Evolutionary conservation across 2,888 invertebrate genomes (phyloP), one percentile per base, ranked within the genome.

Genomic region (Eulithis prunata): DNA sequence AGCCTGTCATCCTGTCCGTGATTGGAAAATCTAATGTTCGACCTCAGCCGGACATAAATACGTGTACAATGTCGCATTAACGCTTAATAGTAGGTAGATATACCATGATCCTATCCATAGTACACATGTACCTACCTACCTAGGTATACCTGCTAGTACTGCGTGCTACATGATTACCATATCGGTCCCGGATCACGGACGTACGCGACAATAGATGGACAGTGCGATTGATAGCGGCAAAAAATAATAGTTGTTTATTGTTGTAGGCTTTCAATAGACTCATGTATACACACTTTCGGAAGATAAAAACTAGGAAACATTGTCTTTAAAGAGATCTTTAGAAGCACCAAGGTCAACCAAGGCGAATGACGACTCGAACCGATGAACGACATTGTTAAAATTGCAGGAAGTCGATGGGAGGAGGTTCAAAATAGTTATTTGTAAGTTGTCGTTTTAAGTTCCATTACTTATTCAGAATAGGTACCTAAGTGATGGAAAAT

Each of bases 41-140:
- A 83, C 85, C 86, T 85, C 82, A 62, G 68, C 63, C 66, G 66
- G 68, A 71, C 70, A 63, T 71, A 71, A 66, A 69, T 68, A 77
- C 73, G 56, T 76, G 82, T 79, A 92, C 91, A 91, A 91, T 92
- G 89, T 87, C 89, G 74, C 91, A 91, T 91, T 91, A 91, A 84
- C 75, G 77, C 79, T 81, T 87, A 88, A 88, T 85, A 85, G 84
- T 75, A 75, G 81, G 76, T 61, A 61, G 11, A 38, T 13, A n/a
- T 53, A 41, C 41, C 49, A 43, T 54, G 11, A 49, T 54, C 49
- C 53, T 57, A 49, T 62, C 41, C 41, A 41, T 41, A 41, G 8
- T 32, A 32, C 41, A 41, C 41, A 41, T 41, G 46, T 21, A 21
- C 21, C 21, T 21, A 21, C 21, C 12, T 41, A 36, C 38, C 1